Base-by-base conservation (phyloP, 2,888 invertebrate genomes). In the Pycnomerus fuliginosus region DNA sequence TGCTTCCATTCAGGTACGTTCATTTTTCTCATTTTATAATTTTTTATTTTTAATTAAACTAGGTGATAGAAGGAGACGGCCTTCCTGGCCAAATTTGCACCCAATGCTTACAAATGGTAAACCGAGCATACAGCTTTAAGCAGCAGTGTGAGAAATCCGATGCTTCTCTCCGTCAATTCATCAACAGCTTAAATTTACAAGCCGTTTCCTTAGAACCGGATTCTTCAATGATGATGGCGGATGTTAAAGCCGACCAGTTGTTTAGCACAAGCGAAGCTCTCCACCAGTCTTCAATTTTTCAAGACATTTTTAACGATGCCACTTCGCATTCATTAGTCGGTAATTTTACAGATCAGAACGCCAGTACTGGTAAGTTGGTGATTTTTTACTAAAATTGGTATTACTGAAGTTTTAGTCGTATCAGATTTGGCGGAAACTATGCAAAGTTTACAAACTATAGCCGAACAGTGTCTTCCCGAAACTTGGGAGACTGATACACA, bases 141-240 rank as follows among this genome's bases (percentile, higher is more conserved):
- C 67, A 70, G 52, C 58, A 62, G 36, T 71, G 70, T 48, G 71
- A 72, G 57, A 70, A 71, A 48, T 71, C 71, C 0, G 71, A 72
- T 48, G 52, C 61, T 2, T 63, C 64, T 3, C 48, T 72, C 30
- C 48, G 70, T 24, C 67, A 69, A 45, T 70, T 71, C 46, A 31
- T 72, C 8, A 61, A 56, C 28, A 62, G 53, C 43, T 44, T 65
- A 8, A 58, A 61, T 46, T 52, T 65, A 30, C 58, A 59, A 49
- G 46, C 49, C 29, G 55, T 62, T 13, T 37, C 58, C 12, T 44
- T 63, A 27, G 51, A 57, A 35, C 36, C 52, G 11, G 58, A 60
- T 20, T 46, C 52, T 11, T 59, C 41, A 41, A 44, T 60, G 13
- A 55, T 67, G 30, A 60, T 64, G 11, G 51, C 56, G 34, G 58